A percentile compares a stretch with the other conserved stretches of the same genome.
These are phyloP conservation scores for Andinoacara biseriatus DNA, from an alignment of 2,113 vertebrate species.

Conservation along the genomic window DNA sequence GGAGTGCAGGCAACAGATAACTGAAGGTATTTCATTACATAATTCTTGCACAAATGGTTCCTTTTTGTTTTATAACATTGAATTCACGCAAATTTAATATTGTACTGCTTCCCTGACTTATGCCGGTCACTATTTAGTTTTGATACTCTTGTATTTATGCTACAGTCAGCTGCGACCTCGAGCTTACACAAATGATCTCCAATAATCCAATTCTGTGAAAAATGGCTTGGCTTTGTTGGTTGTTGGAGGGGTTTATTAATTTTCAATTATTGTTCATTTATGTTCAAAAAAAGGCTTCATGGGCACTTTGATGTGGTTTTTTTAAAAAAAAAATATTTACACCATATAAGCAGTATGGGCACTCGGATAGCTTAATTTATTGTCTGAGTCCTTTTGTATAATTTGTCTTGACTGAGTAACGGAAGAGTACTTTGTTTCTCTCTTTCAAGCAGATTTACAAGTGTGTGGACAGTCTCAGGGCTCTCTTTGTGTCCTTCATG, in stretches of 20 bases:
- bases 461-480: background rate
- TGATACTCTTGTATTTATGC: background rate
- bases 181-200: background rate
- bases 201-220: background rate
- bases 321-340: background rate
- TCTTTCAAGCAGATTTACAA: background rate
- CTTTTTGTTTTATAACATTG: background rate
- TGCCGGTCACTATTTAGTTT: background rate
- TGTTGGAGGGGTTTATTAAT: background rate
- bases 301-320: background rate
- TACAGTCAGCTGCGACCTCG: background rate
- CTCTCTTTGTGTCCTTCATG: background rate
- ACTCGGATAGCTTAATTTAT: background rate
- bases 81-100: background rate
- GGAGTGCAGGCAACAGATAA: background rate
- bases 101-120: background rate
- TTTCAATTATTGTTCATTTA: background rate
- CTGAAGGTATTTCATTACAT: constrained; percentile 43
- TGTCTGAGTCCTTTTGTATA: background rate
- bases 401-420: background rate
- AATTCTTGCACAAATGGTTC: background rate
- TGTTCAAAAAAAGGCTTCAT: background rate
- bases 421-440: background rate
- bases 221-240: background rate
- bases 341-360: accelerated